Evolutionary conservation across 2,797 vertebrate species (phyloP), one percentile per base, ranked within the genome.

Genomic region (Gymnoscopelus microlampas): DNA sequence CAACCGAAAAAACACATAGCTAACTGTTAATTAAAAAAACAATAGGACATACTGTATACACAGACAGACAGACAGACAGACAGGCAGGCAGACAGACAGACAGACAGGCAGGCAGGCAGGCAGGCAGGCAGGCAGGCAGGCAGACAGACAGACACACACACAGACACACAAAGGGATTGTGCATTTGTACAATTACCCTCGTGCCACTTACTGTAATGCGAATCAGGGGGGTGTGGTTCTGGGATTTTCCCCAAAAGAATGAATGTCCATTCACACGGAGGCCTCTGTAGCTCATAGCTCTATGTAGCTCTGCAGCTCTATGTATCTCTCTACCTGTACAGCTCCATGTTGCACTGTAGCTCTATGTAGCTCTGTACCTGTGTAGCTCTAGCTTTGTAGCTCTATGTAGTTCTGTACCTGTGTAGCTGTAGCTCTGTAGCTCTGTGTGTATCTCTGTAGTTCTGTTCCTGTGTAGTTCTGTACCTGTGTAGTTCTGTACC

Each of bases 161-260:
- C 48, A 63, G 60, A 71, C 32, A 8, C 61, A 74, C 50, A 3
- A 35, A 51, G 15, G 12, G 26, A 15, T 13, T 29, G 26, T 63
- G 61, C 29, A 58, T 24, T 26, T 56, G 23, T 56, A 11, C 23
- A 49, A 14, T 49, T 19, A 15, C 26, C 60, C 61, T 66, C 53
- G 15, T 48, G 44, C 56, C 63, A 53, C 19, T 68, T 73, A 63
- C 53, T 61, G 51, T n/a, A 53, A 79, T 2, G 2, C 66, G 61
- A 76, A 19, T 67, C 54, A 0, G 5, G 12, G 32, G 53, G 63
- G 14, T 61, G 64, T 39, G 60, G 15, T 60, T 58, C 56, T 76
- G 56, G 73, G 55, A 69, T 66, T 56, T n/a, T 5, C 69, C 61
- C 54, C 48, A 23, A 48, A 44, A 61, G 59, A 74, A 1, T n/a